Evolutionary conservation across 2,888 invertebrate species (phyloP), one percentile per base, ranked within the genome.

Genomic region (Caenorhabditis panamensis): DNA sequence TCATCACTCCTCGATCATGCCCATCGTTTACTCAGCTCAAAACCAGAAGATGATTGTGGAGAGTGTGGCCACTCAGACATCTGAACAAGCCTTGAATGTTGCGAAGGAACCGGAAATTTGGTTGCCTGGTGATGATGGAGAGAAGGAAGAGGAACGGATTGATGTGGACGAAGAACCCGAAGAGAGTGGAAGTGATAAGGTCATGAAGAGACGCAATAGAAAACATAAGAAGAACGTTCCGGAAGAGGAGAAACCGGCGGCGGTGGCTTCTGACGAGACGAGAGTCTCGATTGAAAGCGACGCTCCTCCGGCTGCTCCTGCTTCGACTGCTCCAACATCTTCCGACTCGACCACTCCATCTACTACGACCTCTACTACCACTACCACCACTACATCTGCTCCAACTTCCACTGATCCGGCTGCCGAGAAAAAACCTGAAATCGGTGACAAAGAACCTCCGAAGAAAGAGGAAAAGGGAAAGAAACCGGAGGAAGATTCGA

Each of bases 201-300:
- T 31, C 13, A 75, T 75, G 75, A 66, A 18, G 28, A 41, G 53
- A 36, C 59, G 66, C 1, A 28, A 22, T 9, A 47, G 26, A n/a
- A 41, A 13, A 13, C 5, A 41, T 13, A 22, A 56, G 20, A 44
- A 49, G 37, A 31, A 47, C 22, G 22, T 28, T 2, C 36, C n/a
- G 18, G 20, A 56, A 20, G 44, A 24, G 8, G 36, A 47, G 11
- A 16, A 41, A 41, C 13, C 20, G 18, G 41, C 20, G 13, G 41
- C 26, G 9, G 61, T 9, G 9, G 26, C 13, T 3, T 36, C 28
- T 0, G 61, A 61, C 11, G 75, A 61, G 44, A 31, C 61, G 1
- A 22, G 72, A 8, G 63, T 63, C 2, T 72, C 72, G 16, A 63
- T 72, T 18, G 72, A 72, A n/a, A 58, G n/a, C 37, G 75, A 61